Percentiles rank a stretch among this genome's conserved stretches.
Conservation (phyloP, 2,113 vertebrate species). For the Cebidichthys violaceus region DNA sequence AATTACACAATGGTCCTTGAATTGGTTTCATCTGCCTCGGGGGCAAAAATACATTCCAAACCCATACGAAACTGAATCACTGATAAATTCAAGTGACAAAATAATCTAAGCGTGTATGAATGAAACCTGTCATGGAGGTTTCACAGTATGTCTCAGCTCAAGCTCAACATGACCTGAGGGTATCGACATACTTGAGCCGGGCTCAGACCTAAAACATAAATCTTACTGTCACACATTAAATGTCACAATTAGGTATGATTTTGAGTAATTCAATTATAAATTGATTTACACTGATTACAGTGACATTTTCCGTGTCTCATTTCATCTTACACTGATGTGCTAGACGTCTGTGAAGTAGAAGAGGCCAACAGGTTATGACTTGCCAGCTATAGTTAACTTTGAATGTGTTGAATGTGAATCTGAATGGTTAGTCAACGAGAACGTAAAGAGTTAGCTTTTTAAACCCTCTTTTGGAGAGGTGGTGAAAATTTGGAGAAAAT, state of each 20-base stretch:
- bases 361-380: constrained; percentile 7
- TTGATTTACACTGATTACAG: constrained; percentile 1
- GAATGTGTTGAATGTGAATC: not conserved
- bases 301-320: not conserved
- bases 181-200: not conserved
- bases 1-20: constrained; percentile 48
- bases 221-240: not conserved
- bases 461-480: not conserved
- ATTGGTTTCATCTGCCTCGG: constrained; percentile 42
- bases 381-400: not conserved
- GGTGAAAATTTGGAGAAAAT: not conserved
- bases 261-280: constrained; percentile 3
- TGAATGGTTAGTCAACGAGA: constrained; percentile 1
- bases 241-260: constrained; percentile 12
- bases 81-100: constrained; percentile 40
- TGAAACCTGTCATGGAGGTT: constrained; percentile 35
- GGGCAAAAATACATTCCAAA: constrained; percentile 12
- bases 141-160: constrained; percentile 7
- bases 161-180: not conserved
- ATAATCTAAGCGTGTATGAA: constrained; percentile 23
- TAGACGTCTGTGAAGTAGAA: not conserved
- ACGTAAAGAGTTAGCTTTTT: not conserved
- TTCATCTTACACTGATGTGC: not conserved
- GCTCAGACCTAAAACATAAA: constrained; percentile 3
- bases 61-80: constrained; percentile 26